Evolutionary conservation across 2,797 vertebrate species (phyloP).

Genomic region (Artibeus lituratus): DNA sequence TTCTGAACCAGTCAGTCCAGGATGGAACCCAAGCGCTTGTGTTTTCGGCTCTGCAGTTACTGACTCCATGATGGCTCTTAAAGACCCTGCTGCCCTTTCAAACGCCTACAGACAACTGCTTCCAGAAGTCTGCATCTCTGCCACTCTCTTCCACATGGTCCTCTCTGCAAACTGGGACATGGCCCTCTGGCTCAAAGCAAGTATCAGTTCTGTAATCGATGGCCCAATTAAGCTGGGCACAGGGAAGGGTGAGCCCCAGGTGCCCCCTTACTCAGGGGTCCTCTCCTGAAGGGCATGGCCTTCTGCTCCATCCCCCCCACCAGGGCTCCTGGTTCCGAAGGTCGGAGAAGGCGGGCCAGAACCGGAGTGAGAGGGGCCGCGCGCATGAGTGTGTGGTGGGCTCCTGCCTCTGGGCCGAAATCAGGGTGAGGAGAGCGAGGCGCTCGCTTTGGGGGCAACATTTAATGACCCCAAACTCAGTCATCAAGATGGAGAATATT

Average conservation of each 20-base stretch:
- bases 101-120: neutral
- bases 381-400: rapidly evolving
- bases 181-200: neutral
- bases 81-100: neutral
- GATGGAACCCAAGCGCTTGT: neutral
- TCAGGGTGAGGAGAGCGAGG: neutral
- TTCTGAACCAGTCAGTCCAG: neutral
- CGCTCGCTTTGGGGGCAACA: neutral
- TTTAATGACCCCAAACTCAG: neutral
- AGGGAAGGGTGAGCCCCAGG: neutral
- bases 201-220: neutral
- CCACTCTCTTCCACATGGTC: neutral
- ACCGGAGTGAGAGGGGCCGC: too few relatives aligned
- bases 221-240: neutral
- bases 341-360: neutral
- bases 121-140: neutral
- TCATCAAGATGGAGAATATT: neutral
- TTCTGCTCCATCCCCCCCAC: rapidly evolving
- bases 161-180: neutral
- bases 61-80: neutral
- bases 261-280: neutral
- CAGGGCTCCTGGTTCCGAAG: neutral
- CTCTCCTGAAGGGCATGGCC: neutral
- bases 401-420: neutral
- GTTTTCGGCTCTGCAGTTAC: neutral